Base-by-base conservation (phyloP, 2,797 vertebrate species). In the Macrochelys suwanniensis region DNA sequence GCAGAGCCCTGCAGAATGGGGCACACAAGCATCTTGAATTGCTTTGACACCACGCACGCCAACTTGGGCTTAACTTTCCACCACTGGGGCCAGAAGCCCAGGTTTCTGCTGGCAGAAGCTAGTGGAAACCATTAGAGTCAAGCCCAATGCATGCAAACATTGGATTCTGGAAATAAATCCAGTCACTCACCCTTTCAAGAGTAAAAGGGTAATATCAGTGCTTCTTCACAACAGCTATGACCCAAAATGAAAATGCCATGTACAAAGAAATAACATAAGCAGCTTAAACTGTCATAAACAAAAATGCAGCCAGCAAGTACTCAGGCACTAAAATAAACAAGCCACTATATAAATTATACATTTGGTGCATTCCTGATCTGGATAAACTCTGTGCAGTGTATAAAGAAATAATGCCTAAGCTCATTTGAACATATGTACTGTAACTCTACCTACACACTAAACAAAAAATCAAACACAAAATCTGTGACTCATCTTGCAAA, bases 91-190 rank as follows among this genome's bases (percentile, higher is more conserved):
- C 90, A 31, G 0, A 92, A 89, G 84, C 57, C 0, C 2, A 61
- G 59, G 74, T 78, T 90, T 80, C 77, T 90, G 65, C 91, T 96
- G 94, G 89, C 95, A 93, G 74, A 47, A 84, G 12, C 42, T 17
- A 74, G 86, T 85, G 93, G 93, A 95, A 95, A 87, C 74, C 88
- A 95, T 76, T 57, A 88, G 94, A 88, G 87, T 93, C 33, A 8
- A 65, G 42, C 77, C 77, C 77, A 47, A 3, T 3, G 9, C 37
- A 42, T 42, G 57, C 81, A 86, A 91, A 86, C 89, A 42, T 68
- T 54, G 28, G 23, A 57, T 89, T 81, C 68, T 83, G 59, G 47
- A 95, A 57, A 45, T 33, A 90, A 92, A 80, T 15, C 5, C 9
- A 54, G 50, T 50, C 74, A 79, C 47, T 89, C 47, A 19, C 26